Evolutionary conservation across 1,140 invertebrate genomes (phyloP).

Genomic region (Reticulitermes speratus): DNA sequence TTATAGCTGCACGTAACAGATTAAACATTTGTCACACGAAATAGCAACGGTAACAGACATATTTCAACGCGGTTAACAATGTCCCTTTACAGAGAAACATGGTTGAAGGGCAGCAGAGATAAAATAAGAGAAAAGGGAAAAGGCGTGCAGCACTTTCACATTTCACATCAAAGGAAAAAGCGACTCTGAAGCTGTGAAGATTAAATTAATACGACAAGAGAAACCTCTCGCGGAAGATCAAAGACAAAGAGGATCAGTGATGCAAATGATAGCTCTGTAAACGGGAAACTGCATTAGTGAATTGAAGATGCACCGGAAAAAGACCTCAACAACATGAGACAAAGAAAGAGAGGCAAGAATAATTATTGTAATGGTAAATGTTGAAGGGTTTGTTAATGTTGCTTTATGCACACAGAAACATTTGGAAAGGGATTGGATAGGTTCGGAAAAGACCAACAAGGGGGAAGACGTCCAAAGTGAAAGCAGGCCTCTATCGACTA

Average conservation of each 20-base stretch:
- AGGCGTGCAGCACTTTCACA: not conserved
- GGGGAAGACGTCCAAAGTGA: too few relatives aligned
- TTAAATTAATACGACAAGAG: conserved; percentile 6
- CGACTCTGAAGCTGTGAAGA: not conserved
- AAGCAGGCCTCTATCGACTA: too few relatives aligned
- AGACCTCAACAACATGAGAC: too few relatives aligned
- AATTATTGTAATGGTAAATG: too few relatives aligned
- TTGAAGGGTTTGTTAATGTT: too few relatives aligned
- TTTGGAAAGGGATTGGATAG: too few relatives aligned
- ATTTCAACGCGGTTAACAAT: not conserved
- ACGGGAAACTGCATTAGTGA: conserved; percentile 7
- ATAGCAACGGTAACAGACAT: not conserved
- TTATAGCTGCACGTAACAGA: too few relatives aligned
- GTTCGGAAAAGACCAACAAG: too few relatives aligned
- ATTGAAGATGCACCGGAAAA: not conserved
- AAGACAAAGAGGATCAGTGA: not conserved
- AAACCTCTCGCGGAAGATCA: not conserved
- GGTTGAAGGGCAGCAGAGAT: not conserved
- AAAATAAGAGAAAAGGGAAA: not conserved
- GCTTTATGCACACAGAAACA: too few relatives aligned
- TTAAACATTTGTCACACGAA: not conserved
- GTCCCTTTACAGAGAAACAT: not conserved
- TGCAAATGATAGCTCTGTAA: not conserved
- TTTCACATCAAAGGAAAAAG: not conserved
- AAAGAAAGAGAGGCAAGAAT: too few relatives aligned